Conservation (phyloP, 2,888 invertebrate species). For the Aproaerema taeniolella region DNA sequence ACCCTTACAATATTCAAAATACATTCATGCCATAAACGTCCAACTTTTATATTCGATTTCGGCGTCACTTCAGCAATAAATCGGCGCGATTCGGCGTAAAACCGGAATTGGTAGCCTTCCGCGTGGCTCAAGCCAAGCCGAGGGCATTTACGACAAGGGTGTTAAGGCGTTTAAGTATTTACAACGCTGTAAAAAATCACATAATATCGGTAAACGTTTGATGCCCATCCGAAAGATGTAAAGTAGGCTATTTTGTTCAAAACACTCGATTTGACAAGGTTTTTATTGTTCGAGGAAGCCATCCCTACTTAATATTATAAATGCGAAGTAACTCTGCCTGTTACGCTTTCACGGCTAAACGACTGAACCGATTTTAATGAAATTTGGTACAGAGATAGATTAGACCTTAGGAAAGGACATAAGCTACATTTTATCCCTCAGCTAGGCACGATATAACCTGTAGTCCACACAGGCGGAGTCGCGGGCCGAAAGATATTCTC, state of each 20-base stretch:
- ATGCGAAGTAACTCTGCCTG: too few relatives aligned
- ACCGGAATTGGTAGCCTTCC: conserved; percentile 59
- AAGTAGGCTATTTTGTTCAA: conserved; percentile 23
- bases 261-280: conserved; percentile 21
- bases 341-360: too few relatives aligned
- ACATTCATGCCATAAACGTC: conserved; percentile 5
- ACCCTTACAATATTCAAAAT: conserved; percentile 11
- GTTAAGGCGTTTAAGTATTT: conserved; percentile 49
- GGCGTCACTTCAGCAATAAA: conserved; percentile 50
- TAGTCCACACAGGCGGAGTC: too few relatives aligned
- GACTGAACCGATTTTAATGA: too few relatives aligned
- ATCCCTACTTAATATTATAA: too few relatives aligned
- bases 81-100: conserved; percentile 61
- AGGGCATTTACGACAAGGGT: conserved; percentile 58
- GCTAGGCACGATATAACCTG: too few relatives aligned
- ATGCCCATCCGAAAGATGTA: conserved; percentile 45
- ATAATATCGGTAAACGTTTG: conserved; percentile 66
- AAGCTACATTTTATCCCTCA: too few relatives aligned
- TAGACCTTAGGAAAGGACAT: too few relatives aligned
- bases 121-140: conserved; percentile 39
- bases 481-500: too few relatives aligned
- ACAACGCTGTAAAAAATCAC: conserved; percentile 57
- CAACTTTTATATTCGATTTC: conserved; percentile 41
- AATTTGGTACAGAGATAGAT: too few relatives aligned
- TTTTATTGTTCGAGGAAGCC: conserved; percentile 20